A percentile compares a stretch with the other conserved stretches of the same genome.
Conservation (phyloP, 2,113 vertebrate genomes). For the Nothocercus julius region DNA sequence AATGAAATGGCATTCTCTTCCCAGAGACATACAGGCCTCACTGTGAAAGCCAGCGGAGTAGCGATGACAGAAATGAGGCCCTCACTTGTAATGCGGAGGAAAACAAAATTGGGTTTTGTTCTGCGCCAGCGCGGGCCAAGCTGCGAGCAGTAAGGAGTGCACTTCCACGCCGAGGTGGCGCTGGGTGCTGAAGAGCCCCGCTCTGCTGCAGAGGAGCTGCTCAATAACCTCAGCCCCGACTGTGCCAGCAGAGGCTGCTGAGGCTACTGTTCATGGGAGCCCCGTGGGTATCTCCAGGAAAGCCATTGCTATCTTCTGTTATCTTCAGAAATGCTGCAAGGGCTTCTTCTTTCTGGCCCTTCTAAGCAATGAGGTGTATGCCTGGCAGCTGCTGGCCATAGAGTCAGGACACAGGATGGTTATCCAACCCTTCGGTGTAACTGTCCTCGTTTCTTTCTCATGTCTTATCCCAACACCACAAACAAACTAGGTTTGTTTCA, state of each 20-base stretch:
- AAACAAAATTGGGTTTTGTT: neutral
- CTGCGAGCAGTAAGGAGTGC: neutral
- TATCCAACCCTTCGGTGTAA: neutral
- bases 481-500: neutral
- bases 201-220: neutral
- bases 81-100: neutral
- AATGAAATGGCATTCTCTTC: neutral
- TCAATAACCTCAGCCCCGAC: neutral
- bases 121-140: neutral
- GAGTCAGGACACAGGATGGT: neutral
- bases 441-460: neutral
- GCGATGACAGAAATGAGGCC: neutral
- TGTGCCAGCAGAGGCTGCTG: neutral
- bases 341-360: neutral
- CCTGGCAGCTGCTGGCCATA: neutral
- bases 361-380: neutral
- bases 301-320: neutral
- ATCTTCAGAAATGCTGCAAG: neutral
- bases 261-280: neutral
- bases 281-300: neutral
- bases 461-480: neutral
- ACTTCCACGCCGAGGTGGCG: neutral
- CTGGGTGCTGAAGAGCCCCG: accelerated
- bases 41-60: neutral
- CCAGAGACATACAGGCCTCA: neutral